phyloP scores from a whole-genome alignment of 2,113 vertebrate genomes.

The Engraulis encrasicolus region DNA sequence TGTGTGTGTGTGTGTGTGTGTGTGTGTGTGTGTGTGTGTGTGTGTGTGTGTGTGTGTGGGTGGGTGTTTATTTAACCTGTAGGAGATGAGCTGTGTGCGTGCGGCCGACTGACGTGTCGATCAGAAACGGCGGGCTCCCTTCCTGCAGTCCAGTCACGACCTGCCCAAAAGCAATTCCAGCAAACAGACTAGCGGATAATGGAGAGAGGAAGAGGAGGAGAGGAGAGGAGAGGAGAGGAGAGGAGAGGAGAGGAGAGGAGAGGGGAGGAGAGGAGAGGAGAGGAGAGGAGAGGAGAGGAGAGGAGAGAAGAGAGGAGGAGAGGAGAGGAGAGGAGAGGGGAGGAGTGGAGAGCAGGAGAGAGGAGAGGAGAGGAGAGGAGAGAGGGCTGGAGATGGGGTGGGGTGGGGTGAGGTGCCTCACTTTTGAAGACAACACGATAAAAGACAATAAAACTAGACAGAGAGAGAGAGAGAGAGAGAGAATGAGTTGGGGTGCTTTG shows the following conservation, averaged over 20 bases:
- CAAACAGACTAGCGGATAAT: constrained; percentile 73
- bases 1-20: no score
- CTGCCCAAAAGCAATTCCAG: constrained; percentile 75
- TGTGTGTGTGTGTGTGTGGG: no score
- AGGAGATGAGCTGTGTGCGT: constrained; percentile 52
- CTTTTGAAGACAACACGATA: background rate
- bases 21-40: no score
- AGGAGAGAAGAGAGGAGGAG: constrained; percentile 41
- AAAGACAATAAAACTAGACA: background rate
- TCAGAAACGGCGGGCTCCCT: constrained; percentile 66
- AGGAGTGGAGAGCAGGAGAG: constrained; percentile 29
- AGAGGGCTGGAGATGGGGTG: background rate
- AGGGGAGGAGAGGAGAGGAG: constrained; percentile 44
- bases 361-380: constrained; percentile 32
- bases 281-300: constrained; percentile 25
- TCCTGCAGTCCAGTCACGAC: constrained; percentile 68
- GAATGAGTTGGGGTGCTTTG: no score
- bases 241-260: background rate
- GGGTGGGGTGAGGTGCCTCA: no score
- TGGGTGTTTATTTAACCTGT: no score
- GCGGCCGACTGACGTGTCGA: constrained; percentile 59
- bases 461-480: background rate
- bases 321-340: constrained; percentile 44
- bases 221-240: no score
- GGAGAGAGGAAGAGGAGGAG: constrained; percentile 56